Base-by-base conservation (phyloP, 2,797 vertebrate genomes). In the Crypturellus tataupa region DNA sequence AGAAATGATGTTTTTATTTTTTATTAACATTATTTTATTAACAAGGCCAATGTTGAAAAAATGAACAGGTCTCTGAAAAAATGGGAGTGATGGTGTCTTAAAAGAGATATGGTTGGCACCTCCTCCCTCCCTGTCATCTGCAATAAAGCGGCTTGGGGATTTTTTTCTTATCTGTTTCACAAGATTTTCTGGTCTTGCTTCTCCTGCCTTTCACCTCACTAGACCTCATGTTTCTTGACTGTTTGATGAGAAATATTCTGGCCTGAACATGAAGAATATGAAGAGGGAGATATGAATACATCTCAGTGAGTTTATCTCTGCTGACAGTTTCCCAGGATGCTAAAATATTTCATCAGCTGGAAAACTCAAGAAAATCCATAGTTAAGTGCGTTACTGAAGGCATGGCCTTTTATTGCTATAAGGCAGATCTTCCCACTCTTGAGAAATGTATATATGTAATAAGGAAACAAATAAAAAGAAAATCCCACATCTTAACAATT, bases 401-500 rank as follows among this genome's bases (percentile, higher is more conserved):
- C 33, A 46, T 4, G 4, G 20, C 25, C 46, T 91, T 88, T 65
- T 81, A 33, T 46, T 67, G 63, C 29, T 46, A 18, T 37, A 64
- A 89, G 62, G 21, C 80, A 79, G 37, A n/a, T 94, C 81, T 91
- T 86, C 35, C 16, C 27, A 3, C 29, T 86, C 0, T 27, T 6
- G 10, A 37, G 27, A 42, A 85, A 75, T 33, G 64, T 1, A 23
- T 29, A 3, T 86, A 21, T 59, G n/a, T 59, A 33, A 35, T 60
- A 63, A 91, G 83, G 47, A 73, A 90, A 79, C 29, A 72, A 93
- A 68, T 19, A 6, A 63, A 60, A 85, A 51, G 58, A 89, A 55
- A 78, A 83, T 78, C 59, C 19, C 29, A 35, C 2, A 2, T 88
- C 12, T 18, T 35, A 53, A 58, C 10, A 77, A 14, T 67, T 77